Evolutionary conservation across 1,140 invertebrate genomes (phyloP).

Genomic region (Gryllus bimaculatus): DNA sequence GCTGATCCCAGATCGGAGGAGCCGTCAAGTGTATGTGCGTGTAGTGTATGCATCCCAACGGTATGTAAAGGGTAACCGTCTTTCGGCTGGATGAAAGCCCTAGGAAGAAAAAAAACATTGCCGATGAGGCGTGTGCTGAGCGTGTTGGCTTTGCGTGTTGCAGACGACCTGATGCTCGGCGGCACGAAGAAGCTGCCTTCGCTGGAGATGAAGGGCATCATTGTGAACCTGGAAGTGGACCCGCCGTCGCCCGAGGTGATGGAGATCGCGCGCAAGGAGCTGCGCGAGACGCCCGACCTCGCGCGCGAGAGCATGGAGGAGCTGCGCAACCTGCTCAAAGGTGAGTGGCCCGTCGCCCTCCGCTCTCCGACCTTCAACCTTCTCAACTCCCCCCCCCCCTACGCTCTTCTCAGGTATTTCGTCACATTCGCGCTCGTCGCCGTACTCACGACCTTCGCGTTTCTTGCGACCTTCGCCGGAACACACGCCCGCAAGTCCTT

Average conservation of each 20-base stretch:
- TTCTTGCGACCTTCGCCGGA: no score
- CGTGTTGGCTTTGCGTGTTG: no score
- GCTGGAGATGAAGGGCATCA: conserved; percentile 55
- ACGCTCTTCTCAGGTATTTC: neutral
- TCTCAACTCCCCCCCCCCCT: neutral
- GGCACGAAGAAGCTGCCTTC: conserved; percentile 52
- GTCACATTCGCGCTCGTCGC: no score
- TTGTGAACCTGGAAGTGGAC: conserved; percentile 53
- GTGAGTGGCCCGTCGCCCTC: conserved; percentile 36
- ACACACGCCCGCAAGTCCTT: no score
- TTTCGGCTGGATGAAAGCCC: no score
- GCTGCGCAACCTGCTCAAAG: conserved; percentile 54
- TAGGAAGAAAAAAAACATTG: no score
- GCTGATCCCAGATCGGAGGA: no score
- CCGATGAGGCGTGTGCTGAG: no score
- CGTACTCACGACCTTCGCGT: no score
- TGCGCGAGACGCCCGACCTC: conserved; percentile 59
- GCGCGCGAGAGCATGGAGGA: conserved; percentile 48
- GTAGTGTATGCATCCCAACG: no score
- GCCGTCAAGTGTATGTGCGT: no score
- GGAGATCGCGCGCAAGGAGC: conserved; percentile 61
- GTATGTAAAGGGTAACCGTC: no score
- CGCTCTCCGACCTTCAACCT: neutral
- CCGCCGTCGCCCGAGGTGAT: conserved; percentile 46
- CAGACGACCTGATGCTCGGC: conserved; percentile 51